Evolutionary conservation across 1,140 invertebrate genomes (phyloP).

Genomic region (Halotydeus destructor): DNA sequence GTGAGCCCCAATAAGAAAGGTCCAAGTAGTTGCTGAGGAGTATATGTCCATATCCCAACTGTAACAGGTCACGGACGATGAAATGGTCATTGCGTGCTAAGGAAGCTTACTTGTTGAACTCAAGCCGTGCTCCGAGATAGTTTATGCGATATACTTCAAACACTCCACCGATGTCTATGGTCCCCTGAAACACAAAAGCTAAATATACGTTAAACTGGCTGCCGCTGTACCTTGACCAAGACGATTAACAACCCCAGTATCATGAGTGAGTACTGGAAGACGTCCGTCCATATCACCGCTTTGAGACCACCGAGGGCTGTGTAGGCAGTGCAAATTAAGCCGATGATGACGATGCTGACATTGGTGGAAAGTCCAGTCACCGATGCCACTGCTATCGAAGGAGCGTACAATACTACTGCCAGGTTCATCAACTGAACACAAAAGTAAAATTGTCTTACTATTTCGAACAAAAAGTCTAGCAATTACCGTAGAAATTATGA

Average conservation of each 20-base stretch:
- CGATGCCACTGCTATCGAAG: neutral
- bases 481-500: neutral
- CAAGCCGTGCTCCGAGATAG: slow-evolving; percentile 25
- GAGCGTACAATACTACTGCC: neutral
- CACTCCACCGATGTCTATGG: slow-evolving; percentile 45
- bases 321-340: slow-evolving; percentile 28
- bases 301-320: slow-evolving; percentile 59
- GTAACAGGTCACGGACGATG: neutral
- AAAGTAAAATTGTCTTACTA: neutral
- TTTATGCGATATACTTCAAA: slow-evolving; percentile 41
- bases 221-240: slow-evolving; percentile 27
- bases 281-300: slow-evolving; percentile 78
- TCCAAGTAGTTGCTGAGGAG: slow-evolving; percentile 28
- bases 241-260: slow-evolving; percentile 55
- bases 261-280: slow-evolving; percentile 68
- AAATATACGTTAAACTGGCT: neutral
- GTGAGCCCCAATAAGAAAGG: slow-evolving; percentile 27
- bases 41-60: slow-evolving; percentile 37
- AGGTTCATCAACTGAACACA: neutral
- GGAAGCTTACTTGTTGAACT: slow-evolving; percentile 42
- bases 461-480: neutral
- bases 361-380: neutral
- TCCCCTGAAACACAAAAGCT: slow-evolving; percentile 29
- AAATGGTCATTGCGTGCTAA: neutral
- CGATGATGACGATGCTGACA: slow-evolving; percentile 23